Evolutionary conservation across 2,888 invertebrate species (phyloP), one percentile per base, ranked within the genome.

Genomic region (Caenorhabditis afra): DNA sequence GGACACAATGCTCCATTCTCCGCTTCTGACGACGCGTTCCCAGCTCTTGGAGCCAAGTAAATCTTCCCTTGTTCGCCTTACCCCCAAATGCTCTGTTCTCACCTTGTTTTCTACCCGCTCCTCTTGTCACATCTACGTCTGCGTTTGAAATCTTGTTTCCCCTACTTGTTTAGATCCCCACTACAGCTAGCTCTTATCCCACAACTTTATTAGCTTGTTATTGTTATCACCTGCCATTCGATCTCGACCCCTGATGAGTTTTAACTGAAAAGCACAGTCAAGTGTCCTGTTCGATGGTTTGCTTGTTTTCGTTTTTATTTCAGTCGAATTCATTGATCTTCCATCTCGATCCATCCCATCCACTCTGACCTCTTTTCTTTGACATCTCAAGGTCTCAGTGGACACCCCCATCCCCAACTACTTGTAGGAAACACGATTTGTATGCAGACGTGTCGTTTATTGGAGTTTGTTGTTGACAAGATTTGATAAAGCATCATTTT

Each of bases 11-110:
- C 78, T 64, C 84, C 81, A 41, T 87, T 87, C 82, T 77, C 82
- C 61, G 78, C 86, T 58, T 81, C 84, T 41, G 77, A 75, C 20
- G 87, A 87, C 18, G 82, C 83, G 14, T 87, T 87, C 86, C 87
- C 87, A 47, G 87, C 87, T 53, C 86, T 87, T n/a, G 86, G 85
- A 59, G 81, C 83, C 58, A 68, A 82, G 75, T 84, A 85, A 79
- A 57, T 49, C 55, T 20, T 41, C 29, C 61, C 7, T 41, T n/a
- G 41, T 37, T 22, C 45, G 45, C 62, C 35, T 52, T 66, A 22
- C 41, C 73, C 41, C 61, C 74, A 66, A 61, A 59, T 67, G 64
- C 73, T 73, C 78, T 67, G 55, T 67, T 78, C 53, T 50, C 55
- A 64, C 59, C 62, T 62, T 59, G 52, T 66, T 47, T 59, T 49